Conservation (phyloP, 2,113 vertebrate genomes). For the Varanus salvator region DNA sequence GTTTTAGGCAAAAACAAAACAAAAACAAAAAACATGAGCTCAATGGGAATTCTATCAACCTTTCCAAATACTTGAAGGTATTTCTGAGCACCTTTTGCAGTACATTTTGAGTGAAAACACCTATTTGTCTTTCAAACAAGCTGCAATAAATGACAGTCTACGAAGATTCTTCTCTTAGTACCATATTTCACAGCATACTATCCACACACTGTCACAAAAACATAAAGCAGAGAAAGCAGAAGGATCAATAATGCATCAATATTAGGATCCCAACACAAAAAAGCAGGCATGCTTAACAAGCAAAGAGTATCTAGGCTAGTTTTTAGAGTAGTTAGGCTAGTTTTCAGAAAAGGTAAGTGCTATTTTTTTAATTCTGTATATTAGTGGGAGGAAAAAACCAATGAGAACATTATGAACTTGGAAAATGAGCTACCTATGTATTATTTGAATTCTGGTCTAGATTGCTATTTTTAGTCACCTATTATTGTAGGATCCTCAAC, state of each 20-base stretch:
- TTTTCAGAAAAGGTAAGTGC: not conserved
- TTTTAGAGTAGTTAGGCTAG: not conserved
- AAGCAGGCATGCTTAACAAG: not conserved
- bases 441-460: not conserved
- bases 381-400: no score
- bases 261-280: not conserved
- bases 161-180: not conserved
- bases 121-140: constrained; percentile 12
- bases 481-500: not conserved
- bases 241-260: not conserved
- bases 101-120: constrained; percentile 9
- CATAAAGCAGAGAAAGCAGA: constrained; percentile 28
- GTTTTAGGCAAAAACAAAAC: constrained; percentile 20
- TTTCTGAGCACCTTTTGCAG: not conserved
- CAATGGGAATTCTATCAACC: constrained; percentile 39
- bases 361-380: not conserved
- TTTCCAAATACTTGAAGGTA: constrained; percentile 46
- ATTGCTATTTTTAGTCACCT: not conserved
- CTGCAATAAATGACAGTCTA: constrained; percentile 40
- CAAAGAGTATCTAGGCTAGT: not conserved
- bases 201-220: not conserved
- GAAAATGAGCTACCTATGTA: not conserved
- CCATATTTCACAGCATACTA: constrained; percentile 33
- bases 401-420: not conserved
- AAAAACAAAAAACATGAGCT: constrained; percentile 40